phyloP scores from a whole-genome alignment of 2,113 vertebrate genomes.

The Globicephala melas region DNA sequence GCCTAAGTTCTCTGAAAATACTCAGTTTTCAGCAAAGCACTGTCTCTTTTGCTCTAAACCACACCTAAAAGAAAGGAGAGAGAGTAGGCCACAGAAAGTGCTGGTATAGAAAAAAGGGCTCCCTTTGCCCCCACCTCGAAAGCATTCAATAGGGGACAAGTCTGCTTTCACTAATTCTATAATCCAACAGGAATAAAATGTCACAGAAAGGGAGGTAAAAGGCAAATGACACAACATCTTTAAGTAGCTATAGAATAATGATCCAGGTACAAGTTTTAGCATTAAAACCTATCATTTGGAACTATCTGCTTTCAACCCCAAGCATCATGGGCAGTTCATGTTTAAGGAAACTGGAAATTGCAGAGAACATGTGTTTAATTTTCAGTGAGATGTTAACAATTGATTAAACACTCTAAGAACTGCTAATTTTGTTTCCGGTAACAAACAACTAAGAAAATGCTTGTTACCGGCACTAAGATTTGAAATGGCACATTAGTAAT shows the following conservation, averaged over 20 bases:
- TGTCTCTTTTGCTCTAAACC: neutral
- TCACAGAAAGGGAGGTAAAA: constrained; percentile 26
- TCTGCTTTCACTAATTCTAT: neutral
- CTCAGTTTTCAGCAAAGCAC: neutral
- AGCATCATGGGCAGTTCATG: neutral
- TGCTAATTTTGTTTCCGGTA: neutral
- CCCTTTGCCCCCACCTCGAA: neutral
- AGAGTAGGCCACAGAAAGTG: neutral
- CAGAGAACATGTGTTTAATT: neutral
- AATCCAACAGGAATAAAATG: neutral
- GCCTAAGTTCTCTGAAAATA: neutral
- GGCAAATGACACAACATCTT: neutral
- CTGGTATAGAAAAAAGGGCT: neutral
- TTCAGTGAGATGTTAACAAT: neutral
- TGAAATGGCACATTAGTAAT: neutral
- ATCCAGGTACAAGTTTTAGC: neutral
- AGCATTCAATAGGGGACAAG: neutral
- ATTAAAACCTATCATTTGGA: neutral
- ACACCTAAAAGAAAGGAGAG: neutral
- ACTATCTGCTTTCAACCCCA: neutral
- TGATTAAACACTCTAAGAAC: neutral
- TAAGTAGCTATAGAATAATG: constrained; percentile 27
- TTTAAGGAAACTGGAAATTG: neutral
- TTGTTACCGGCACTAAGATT: neutral
- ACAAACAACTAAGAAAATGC: neutral